A percentile compares a stretch with the other conserved stretches of the same genome.
Evolutionary conservation across 2,797 vertebrate species (phyloP).

Genomic region (Cyprinodon diabolis): DNA sequence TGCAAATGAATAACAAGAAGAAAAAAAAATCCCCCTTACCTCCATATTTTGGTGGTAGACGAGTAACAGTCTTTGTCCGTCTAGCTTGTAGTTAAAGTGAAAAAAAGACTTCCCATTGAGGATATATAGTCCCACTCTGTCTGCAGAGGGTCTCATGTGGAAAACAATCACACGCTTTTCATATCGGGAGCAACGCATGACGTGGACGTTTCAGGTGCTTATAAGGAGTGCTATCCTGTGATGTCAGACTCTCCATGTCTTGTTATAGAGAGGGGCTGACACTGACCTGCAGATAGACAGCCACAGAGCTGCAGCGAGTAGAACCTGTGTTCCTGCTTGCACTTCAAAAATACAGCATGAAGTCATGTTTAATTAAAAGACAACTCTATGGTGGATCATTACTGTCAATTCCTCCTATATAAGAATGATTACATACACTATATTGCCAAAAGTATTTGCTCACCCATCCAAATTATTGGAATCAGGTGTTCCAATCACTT

Average conservation of each 20-base stretch:
- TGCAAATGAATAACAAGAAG: not conserved
- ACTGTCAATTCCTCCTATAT: not conserved
- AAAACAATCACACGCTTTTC: constrained; percentile 77
- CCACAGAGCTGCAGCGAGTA: constrained; percentile 50
- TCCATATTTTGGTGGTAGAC: constrained; percentile 51
- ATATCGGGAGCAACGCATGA: constrained; percentile 65
- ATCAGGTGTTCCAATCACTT: too few species aligned
- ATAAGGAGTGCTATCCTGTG: constrained; percentile 54
- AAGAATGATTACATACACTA: not conserved
- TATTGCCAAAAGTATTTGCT: too few species aligned
- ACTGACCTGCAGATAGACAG: constrained; percentile 31
- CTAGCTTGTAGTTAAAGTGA: constrained; percentile 22
- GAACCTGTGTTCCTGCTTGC: constrained; percentile 13
- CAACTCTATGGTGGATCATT: not conserved
- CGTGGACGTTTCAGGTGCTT: constrained; percentile 63
- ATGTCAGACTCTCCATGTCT: constrained; percentile 68
- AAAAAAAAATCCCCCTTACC: constrained; percentile 57
- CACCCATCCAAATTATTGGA: too few species aligned
- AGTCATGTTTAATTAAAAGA: not conserved
- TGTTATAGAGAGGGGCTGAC: constrained; percentile 51
- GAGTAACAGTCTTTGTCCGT: constrained; percentile 11
- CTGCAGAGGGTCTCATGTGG: constrained; percentile 57
- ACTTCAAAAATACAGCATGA: not conserved
- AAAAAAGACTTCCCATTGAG: constrained; percentile 20
- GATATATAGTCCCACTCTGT: constrained; percentile 52